Percentiles rank a stretch among this genome's conserved stretches.
Conservation (phyloP, 1,140 invertebrate species). For the Pseudomyrmex flavicornis region DNA sequence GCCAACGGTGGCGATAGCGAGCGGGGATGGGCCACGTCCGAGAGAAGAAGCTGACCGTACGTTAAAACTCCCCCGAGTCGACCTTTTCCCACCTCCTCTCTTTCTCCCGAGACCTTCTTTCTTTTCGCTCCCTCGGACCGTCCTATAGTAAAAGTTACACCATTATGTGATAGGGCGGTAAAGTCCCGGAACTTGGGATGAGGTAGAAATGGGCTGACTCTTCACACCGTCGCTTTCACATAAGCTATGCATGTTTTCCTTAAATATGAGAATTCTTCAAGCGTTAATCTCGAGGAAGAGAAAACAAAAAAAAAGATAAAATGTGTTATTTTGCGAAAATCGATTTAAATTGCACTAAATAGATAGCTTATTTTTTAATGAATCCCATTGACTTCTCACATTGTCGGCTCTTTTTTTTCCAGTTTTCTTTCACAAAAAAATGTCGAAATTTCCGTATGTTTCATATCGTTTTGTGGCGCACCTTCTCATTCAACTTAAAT, state of each 20-base stretch:
- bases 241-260: neutral
- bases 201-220: constrained; percentile 19
- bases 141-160: constrained; percentile 77
- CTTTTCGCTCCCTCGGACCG: constrained; percentile 23
- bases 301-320: neutral
- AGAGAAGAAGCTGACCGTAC: constrained; percentile 75
- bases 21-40: constrained; percentile 38
- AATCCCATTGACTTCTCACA: too few species aligned
- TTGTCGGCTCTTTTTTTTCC: constrained; percentile 46
- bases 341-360: too few species aligned
- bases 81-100: constrained; percentile 31
- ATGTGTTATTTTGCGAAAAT: too few species aligned
- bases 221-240: constrained; percentile 4
- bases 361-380: too few species aligned
- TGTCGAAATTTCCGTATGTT: constrained; percentile 32
- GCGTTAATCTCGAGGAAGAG: neutral
- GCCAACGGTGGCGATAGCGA: constrained; percentile 27
- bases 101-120: constrained; percentile 28
- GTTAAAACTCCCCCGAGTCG: constrained; percentile 77
- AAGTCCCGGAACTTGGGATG: constrained; percentile 66
- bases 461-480: too few species aligned
- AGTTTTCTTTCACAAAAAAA: neutral
- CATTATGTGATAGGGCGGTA: constrained; percentile 80
- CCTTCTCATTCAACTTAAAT: neutral
- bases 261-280: neutral